These are phyloP conservation scores for Gnatocerus cornutus DNA, from an alignment of 2,888 invertebrate genomes.

Conservation along the genomic window DNA sequence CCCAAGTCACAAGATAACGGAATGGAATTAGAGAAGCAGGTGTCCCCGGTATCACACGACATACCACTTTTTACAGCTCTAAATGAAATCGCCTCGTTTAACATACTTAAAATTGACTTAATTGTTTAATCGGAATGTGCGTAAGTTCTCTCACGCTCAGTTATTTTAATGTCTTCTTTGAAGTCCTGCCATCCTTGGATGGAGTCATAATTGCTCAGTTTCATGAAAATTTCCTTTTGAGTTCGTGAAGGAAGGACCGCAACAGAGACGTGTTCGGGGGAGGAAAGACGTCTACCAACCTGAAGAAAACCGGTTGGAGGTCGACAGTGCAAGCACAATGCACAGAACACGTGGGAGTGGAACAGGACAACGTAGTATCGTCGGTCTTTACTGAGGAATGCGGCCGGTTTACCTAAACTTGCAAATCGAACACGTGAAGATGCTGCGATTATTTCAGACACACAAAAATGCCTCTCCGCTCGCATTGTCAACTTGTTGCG, in stretches of 20 bases:
- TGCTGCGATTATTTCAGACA: slow-evolving; percentile 57
- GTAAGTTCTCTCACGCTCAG: slow-evolving; percentile 16
- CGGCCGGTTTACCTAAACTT: slow-evolving; percentile 61
- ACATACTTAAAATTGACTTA: slow-evolving; percentile 49
- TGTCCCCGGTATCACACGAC: slow-evolving; percentile 57
- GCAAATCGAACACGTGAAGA: slow-evolving; percentile 60
- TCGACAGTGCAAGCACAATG: slow-evolving; percentile 59
- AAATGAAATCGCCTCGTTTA: slow-evolving; percentile 53
- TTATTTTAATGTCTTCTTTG: slow-evolving; percentile 30
- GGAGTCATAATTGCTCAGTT: slow-evolving; percentile 26
- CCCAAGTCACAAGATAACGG: slow-evolving; percentile 54
- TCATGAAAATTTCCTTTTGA: slow-evolving; percentile 38
- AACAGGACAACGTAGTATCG: slow-evolving; percentile 49
- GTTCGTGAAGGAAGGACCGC: slow-evolving; percentile 40
- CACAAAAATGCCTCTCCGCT: slow-evolving; percentile 53
- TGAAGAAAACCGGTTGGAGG: slow-evolving; percentile 64
- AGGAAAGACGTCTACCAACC: slow-evolving; percentile 56
- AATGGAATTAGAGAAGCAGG: slow-evolving; percentile 57
- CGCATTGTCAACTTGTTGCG: not conserved
- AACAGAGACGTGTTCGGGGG: slow-evolving; percentile 50
- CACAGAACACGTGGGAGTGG: slow-evolving; percentile 58
- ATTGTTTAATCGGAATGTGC: slow-evolving; percentile 48
- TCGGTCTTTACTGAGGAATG: slow-evolving; percentile 60
- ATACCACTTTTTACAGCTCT: slow-evolving; percentile 56
- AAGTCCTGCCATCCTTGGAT: slow-evolving; percentile 8